Evolutionary conservation across 2,888 invertebrate species (phyloP).

Genomic region (Eilema griseolum): DNA sequence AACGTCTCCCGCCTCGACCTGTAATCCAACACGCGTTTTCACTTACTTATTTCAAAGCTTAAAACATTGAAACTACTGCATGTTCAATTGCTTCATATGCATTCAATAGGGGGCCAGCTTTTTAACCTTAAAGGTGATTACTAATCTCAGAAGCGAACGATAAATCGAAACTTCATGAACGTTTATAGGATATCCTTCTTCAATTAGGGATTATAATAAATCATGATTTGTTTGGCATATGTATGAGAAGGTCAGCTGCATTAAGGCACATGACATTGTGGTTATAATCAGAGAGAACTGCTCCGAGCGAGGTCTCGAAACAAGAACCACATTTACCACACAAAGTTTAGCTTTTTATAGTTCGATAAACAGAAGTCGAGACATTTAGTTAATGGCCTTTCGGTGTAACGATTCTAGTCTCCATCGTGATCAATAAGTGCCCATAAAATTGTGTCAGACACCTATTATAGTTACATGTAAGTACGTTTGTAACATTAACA

Average conservation of each 20-base stretch:
- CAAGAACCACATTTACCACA: conserved; percentile 23
- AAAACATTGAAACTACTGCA: conserved; percentile 32
- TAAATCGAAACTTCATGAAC: neutral
- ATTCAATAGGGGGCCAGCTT: neutral
- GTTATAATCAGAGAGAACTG: conserved; percentile 26
- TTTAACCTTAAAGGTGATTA: neutral
- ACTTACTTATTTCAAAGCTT: conserved; percentile 57
- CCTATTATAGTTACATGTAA: conserved; percentile 29
- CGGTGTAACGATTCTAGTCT: conserved; percentile 40
- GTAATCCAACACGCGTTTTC: conserved; percentile 77
- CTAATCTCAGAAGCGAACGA: neutral
- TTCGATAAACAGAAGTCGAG: conserved; percentile 39
- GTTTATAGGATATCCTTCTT: neutral
- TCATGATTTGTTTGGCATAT: conserved; percentile 20
- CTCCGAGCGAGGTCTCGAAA: conserved; percentile 29
- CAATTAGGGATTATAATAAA: neutral
- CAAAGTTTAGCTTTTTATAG: conserved; percentile 25
- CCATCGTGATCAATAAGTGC: conserved; percentile 42
- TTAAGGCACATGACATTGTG: conserved; percentile 33
- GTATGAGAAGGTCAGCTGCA: conserved; percentile 24
- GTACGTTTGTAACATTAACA: conserved; percentile 20
- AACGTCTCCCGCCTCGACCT: conserved; percentile 98
- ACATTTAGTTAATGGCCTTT: conserved; percentile 49
- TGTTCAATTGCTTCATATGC: neutral
- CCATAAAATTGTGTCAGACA: conserved; percentile 39